Percentiles rank a stretch among this genome's conserved stretches.
These are phyloP conservation scores for Mola mola DNA, from an alignment of 2,113 vertebrate genomes.

Conservation along the genomic window DNA sequence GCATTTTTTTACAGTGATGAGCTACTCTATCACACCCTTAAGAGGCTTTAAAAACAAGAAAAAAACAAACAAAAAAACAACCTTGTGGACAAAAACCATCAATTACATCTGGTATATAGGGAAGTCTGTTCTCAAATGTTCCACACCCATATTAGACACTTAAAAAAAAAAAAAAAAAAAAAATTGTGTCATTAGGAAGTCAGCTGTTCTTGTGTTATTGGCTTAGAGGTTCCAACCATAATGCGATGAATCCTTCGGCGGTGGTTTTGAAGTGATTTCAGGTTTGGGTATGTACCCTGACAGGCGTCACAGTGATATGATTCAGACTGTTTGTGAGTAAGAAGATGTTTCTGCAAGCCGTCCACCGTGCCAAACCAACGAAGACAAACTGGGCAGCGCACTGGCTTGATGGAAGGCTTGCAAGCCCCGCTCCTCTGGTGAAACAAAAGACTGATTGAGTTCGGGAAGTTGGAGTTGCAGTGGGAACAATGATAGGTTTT, in stretches of 20 bases:
- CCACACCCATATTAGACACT: not conserved
- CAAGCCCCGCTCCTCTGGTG: slow-evolving; percentile 78
- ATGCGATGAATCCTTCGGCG: slow-evolving; percentile 78
- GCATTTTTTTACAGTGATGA: slow-evolving; percentile 14
- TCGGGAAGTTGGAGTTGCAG: slow-evolving; percentile 77
- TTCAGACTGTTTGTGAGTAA: slow-evolving; percentile 76
- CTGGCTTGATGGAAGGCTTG: slow-evolving; percentile 76
- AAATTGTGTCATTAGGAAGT: slow-evolving; percentile 14
- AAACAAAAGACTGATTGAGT: slow-evolving; percentile 71
- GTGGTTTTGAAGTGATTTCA: slow-evolving; percentile 81
- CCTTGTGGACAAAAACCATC: not conserved
- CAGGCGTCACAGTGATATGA: slow-evolving; percentile 78
- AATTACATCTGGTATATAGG: slow-evolving; percentile 6
- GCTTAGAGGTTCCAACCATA: slow-evolving; percentile 56
- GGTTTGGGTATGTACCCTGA: slow-evolving; percentile 73
- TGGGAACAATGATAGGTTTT: slow-evolving; percentile 74
- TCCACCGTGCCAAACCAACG: slow-evolving; percentile 80
- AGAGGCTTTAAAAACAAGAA: slow-evolving; percentile 20
- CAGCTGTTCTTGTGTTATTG: slow-evolving; percentile 31
- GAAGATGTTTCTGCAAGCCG: slow-evolving; percentile 80
- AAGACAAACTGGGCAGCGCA: slow-evolving; percentile 78
- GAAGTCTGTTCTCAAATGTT: slow-evolving; percentile 1
- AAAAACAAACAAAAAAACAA: not conserved
- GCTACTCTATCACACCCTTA: slow-evolving; percentile 7
- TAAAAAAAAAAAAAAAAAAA: not conserved